phyloP scores from a whole-genome alignment of 2,888 invertebrate genomes.

The Crossocerus cetratus region DNA sequence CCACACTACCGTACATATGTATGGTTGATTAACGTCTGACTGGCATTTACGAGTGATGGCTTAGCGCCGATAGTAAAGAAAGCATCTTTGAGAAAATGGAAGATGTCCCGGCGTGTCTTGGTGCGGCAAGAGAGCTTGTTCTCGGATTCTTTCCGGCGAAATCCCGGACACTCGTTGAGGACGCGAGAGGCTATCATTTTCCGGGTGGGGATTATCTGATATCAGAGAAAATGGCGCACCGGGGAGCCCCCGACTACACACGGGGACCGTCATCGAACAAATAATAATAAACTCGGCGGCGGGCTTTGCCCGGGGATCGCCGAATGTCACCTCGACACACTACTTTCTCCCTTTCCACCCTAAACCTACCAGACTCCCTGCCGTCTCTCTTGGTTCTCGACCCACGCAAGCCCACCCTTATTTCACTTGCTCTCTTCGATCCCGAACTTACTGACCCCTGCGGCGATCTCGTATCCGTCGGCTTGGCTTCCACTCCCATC shows the following conservation, averaged over 20 bases:
- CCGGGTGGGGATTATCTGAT: conserved; percentile 65
- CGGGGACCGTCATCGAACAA: conserved; percentile 56
- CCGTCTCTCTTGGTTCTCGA: too few species aligned
- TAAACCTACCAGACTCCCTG: too few species aligned
- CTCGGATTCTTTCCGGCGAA: conserved; percentile 6
- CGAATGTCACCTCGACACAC: not conserved
- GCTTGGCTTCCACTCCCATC: too few species aligned
- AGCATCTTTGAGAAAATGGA: too few species aligned
- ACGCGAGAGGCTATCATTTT: conserved; percentile 14
- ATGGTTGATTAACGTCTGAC: too few species aligned
- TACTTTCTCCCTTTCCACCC: not conserved
- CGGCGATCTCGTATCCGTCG: not conserved
- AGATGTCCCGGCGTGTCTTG: not conserved
- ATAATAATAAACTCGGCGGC: conserved; percentile 64
- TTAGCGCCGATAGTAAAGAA: too few species aligned
- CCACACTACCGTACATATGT: too few species aligned
- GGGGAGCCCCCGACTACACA: conserved; percentile 56
- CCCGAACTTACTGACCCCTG: not conserved
- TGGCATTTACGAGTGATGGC: too few species aligned
- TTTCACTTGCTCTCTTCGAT: not conserved
- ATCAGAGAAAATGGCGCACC: conserved; percentile 62
- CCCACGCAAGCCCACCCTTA: too few species aligned
- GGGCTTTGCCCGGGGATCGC: conserved; percentile 47
- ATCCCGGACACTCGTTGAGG: conserved; percentile 14
- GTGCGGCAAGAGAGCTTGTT: not conserved